Evolutionary conservation across 1,140 invertebrate genomes (phyloP).

Genomic region (Harpegnathos saltator): DNA sequence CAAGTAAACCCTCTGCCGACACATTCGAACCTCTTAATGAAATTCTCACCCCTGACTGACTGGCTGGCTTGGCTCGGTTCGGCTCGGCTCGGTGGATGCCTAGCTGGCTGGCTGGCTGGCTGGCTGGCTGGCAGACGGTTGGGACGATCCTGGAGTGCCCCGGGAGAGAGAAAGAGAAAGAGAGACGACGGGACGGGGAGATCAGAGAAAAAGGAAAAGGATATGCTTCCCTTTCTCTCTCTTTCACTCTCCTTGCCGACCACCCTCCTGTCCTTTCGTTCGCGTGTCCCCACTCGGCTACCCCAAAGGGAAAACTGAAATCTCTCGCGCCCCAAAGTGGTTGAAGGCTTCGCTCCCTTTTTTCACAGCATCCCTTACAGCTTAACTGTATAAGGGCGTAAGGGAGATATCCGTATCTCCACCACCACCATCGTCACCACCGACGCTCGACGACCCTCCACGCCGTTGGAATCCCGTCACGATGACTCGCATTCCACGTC

Average conservation of each 20-base stretch:
- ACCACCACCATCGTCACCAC: too few relatives aligned
- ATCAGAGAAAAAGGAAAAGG: constrained; percentile 66
- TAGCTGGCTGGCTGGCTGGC: constrained; percentile 82
- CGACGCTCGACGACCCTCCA: constrained; percentile 71
- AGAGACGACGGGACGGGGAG: constrained; percentile 59
- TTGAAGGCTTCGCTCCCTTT: constrained; percentile 84
- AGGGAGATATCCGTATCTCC: constrained; percentile 65
- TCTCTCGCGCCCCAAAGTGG: constrained; percentile 86
- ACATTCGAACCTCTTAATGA: constrained; percentile 87
- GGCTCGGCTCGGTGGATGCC: constrained; percentile 81
- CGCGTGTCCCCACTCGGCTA: constrained; percentile 53
- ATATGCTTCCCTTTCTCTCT: constrained; percentile 61
- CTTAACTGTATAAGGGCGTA: constrained; percentile 79
- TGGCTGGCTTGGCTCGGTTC: constrained; percentile 81
- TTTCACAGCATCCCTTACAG: constrained; percentile 85
- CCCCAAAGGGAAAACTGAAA: constrained; percentile 83
- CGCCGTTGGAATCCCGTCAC: constrained; percentile 76
- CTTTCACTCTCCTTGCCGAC: neutral
- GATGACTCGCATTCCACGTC: constrained; percentile 81
- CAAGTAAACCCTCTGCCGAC: constrained; percentile 85
- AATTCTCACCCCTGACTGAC: constrained; percentile 87
- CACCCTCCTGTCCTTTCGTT: constrained; percentile 1
- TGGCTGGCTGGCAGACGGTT: constrained; percentile 81
- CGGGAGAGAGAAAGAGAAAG: constrained; percentile 73
- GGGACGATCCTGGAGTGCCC: constrained; percentile 78